Evolutionary conservation across 2,888 invertebrate species (phyloP), one percentile per base, ranked within the genome.

Genomic region (Temnothorax unifasciatus): DNA sequence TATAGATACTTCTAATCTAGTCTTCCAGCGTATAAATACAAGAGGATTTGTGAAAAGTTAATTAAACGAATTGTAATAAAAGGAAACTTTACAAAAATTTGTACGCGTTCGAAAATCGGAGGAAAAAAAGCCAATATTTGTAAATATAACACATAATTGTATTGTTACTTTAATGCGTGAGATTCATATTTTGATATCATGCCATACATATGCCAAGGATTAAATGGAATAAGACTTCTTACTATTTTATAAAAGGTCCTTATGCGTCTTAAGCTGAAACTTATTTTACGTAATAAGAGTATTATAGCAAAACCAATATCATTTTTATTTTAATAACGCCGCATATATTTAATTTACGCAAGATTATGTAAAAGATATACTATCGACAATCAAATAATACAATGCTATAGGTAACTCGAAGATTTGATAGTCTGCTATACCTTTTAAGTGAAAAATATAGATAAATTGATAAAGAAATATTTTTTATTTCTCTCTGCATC

Each of bases 1-100:
- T 91, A 85, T 89, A 90, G 85, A 90, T 88, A 88, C 86, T 88
- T 92, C 88, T 91, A 92, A 93, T 93, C 93, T 93, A 93, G 93
- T 93, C 93, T 93, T 93, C 93, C 93, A 92, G 86, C 87, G 86
- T 91, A 91, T 87, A 89, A 88, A 87, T 82, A 86, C 69, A 82
- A 82, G 73, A 81, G 66, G 77, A 85, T 71, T 61, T 73, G 73
- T 59, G 47, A n/a, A 71, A 59, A 68, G 59, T 68, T 77, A 47
- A 38, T 59, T 73, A 25, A 73, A 18, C 34, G 11, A 59, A 81
- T 47, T 59, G 13, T 59, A 44, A 59, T 61, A 41, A 71, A 83
- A 47, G 25, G 66, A 76, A 41, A 50, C 57, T 82, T 86, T 63
- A 71, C 75, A 69, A 54, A 85, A 61, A 76, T 77, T 41, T 79